These are phyloP conservation scores for Tenthredo mesomela DNA, from an alignment of 2,888 invertebrate genomes.

Conservation along the genomic window DNA sequence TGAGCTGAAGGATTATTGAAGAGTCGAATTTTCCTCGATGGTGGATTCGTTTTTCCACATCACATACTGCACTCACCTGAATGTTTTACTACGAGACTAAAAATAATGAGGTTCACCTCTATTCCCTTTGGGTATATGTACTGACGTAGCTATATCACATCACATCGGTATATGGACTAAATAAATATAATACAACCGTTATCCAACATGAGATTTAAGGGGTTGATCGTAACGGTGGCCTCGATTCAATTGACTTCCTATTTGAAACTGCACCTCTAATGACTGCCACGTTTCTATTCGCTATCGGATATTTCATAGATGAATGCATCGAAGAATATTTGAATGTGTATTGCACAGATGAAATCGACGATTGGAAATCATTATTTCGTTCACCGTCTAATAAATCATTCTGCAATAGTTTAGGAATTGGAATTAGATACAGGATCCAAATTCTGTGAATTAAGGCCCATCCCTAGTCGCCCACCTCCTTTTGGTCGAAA, in stretches of 20 bases:
- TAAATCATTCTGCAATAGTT: not conserved
- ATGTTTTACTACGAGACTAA: not conserved
- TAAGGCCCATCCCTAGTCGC: no score
- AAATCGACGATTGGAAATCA: not conserved
- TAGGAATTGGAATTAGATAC: not conserved
- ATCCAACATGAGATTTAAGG: conserved; percentile 23
- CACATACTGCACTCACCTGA: not conserved
- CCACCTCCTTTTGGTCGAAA: no score
- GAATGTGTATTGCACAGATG: not conserved
- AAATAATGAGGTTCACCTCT: not conserved
- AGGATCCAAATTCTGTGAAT: not conserved
- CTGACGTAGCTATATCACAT: no score
- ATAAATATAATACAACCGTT: no score
- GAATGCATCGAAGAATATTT: not conserved
- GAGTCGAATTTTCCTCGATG: not conserved
- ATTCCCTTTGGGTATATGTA: no score
- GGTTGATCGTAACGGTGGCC: not conserved
- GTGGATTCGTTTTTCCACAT: not conserved
- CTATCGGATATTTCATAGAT: not conserved
- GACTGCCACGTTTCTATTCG: not conserved
- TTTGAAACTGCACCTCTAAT: conserved; percentile 24
- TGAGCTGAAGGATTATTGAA: not conserved
- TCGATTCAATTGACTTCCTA: conserved; percentile 18
- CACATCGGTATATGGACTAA: no score
- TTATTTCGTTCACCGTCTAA: not conserved